Evolutionary conservation across 2,888 invertebrate genomes (phyloP).

Genomic region (Patella ulyssiponensis): DNA sequence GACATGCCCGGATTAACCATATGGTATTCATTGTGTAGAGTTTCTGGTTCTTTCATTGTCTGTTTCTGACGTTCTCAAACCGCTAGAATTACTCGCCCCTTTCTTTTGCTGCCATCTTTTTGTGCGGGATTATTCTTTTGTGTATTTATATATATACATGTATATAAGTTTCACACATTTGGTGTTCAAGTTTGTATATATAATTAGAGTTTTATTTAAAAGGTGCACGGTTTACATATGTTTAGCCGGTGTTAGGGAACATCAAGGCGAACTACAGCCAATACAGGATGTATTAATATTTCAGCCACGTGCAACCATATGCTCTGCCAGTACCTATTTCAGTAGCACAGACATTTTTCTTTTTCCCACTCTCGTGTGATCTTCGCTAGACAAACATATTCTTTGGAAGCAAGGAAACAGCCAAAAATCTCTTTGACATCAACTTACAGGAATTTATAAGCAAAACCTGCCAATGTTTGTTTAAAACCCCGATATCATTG

Average conservation of each 20-base stretch:
- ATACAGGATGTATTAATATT: conserved; percentile 11
- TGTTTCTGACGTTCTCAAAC: too few relatives aligned
- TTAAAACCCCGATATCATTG: not conserved
- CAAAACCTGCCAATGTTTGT: conserved; percentile 10
- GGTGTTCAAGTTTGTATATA: conserved; percentile 25
- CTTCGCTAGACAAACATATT: conserved; percentile 25
- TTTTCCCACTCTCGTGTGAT: conserved; percentile 21
- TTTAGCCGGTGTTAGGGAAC: conserved; percentile 10
- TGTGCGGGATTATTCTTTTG: too few relatives aligned
- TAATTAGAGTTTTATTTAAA: conserved; percentile 22
- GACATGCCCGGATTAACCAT: too few relatives aligned
- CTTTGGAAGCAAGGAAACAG: conserved; percentile 17
- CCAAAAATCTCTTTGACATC: conserved; percentile 22
- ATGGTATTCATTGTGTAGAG: too few relatives aligned
- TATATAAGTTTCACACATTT: conserved; percentile 21
- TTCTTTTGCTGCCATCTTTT: too few relatives aligned
- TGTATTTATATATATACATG: not conserved
- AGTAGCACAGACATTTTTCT: not conserved
- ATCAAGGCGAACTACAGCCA: conserved; percentile 4
- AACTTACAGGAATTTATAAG: conserved; percentile 19
- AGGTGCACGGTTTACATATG: conserved; percentile 15
- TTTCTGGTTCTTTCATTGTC: too few relatives aligned
- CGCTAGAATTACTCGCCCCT: too few relatives aligned
- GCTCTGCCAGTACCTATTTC: not conserved
- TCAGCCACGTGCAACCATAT: conserved; percentile 5